Evolutionary conservation across 2,888 invertebrate genomes (phyloP), one percentile per base, ranked within the genome.

Genomic region (Mesorhabditis sp.): DNA sequence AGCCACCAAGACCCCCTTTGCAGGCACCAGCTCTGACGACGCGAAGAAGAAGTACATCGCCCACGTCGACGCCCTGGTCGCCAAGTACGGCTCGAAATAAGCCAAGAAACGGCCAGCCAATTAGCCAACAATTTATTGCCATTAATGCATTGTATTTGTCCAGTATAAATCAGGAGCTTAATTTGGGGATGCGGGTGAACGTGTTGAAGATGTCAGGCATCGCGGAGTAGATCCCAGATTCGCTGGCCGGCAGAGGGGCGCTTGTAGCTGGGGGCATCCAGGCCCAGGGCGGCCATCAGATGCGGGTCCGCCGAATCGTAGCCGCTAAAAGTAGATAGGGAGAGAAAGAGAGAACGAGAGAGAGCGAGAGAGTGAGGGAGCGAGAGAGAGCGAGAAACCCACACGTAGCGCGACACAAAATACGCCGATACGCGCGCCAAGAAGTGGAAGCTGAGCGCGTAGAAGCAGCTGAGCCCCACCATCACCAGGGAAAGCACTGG

Each of bases 21-120:
- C 45, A 72, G 72, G 72, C 43, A 70, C 50, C n/a, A 41, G 63
- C 41, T 50, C 58, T 43, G 71, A 72, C 42, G 68, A 72, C 42
- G 72, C 72, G 15, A 72, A 72, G 62, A 43, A n/a, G 50, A 63
- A 45, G 10, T 72, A 72, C 44, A 28, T 72, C 65, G 70, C 67
- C n/a, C 63, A 71, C 41, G 72, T 72, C 43, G 68, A 64, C 41
- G 58, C 58, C 10, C 65, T 72, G n/a, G 72, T 72, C 13, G 67
- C 62, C 15, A 72, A 72, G 63, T 68, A 72, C 66, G 72, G 70
- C 7, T 62, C 63, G 63, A 62, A 62, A 28, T 62, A 62, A 62
- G 10, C 58, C 58, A 50, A 50, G 58, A 28, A 28, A 28, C 28
- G 28, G 28, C 28, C 28, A 28, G 28, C 28, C 28, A 28, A 28